A percentile compares a stretch with the other conserved stretches of the same genome.
phyloP scores from a whole-genome alignment of 2,113 vertebrate species.

The Calidris pugnax region DNA sequence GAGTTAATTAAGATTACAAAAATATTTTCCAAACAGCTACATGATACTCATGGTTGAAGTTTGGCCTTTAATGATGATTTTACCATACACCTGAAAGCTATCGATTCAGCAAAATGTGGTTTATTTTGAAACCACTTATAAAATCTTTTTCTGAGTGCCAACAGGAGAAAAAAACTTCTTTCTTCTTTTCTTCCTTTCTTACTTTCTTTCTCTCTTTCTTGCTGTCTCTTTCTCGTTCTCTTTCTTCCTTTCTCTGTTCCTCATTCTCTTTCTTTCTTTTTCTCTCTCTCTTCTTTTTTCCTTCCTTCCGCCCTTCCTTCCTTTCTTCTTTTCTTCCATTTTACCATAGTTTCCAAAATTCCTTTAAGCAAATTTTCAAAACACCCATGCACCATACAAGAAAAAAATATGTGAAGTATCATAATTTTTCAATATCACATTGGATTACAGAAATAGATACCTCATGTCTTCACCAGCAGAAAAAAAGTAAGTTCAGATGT shows the following conservation, averaged over 20 bases:
- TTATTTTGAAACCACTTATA: constrained; percentile 14
- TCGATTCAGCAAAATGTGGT: constrained; percentile 33
- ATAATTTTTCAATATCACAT: not conserved
- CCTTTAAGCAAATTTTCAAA: not conserved
- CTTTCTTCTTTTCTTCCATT: not conserved
- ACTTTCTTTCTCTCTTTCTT: no score
- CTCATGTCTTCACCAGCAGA: not conserved
- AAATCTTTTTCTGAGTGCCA: not conserved
- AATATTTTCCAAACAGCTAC: constrained; percentile 1
- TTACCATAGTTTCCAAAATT: not conserved
- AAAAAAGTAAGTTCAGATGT: not conserved
- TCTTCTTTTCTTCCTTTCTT: not conserved
- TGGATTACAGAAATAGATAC: not conserved
- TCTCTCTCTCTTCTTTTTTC: not conserved
- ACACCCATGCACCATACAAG: not conserved
- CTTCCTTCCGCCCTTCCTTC: no score
- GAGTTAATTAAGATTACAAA: not conserved
- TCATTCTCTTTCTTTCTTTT: no score
- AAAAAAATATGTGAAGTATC: not conserved
- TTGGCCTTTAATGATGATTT: not conserved
- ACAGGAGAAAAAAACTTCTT: not conserved
- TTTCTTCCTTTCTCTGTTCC: no score
- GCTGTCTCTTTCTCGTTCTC: not conserved
- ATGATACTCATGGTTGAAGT: not conserved
- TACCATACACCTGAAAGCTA: not conserved